Conservation (phyloP, 1,140 invertebrate species). For the Cydia amplana region DNA sequence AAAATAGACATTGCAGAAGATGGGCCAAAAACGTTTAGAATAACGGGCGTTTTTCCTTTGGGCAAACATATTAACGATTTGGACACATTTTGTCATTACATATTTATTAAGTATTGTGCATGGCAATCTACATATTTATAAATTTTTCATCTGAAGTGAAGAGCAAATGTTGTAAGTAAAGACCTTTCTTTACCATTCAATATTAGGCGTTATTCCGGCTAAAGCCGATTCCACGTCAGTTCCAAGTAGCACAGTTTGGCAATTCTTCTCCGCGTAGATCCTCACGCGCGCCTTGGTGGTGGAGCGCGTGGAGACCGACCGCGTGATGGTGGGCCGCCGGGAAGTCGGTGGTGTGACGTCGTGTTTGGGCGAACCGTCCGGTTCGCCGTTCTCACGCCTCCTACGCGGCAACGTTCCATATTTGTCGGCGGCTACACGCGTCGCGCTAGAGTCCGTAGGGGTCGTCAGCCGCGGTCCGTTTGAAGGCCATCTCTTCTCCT, state of each 20-base stretch:
- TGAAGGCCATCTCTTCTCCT: constrained; percentile 85
- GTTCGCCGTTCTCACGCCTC: constrained; percentile 78
- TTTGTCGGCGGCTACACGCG: constrained; percentile 82
- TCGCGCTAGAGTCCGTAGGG: constrained; percentile 67
- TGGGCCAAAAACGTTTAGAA: too few species aligned
- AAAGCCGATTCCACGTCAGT: constrained; percentile 86
- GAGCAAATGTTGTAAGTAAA: background rate
- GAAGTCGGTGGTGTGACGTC: constrained; percentile 71
- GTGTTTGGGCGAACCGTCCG: constrained; percentile 77
- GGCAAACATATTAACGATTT: too few species aligned
- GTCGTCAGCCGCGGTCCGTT: constrained; percentile 62
- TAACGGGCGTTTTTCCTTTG: too few species aligned
- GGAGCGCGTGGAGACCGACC: constrained; percentile 80
- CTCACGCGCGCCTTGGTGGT: constrained; percentile 80
- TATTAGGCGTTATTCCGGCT: constrained; percentile 80
- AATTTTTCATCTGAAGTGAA: too few species aligned
- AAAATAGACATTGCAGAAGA: too few species aligned
- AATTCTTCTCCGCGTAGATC: constrained; percentile 88
- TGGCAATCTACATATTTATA: too few species aligned
- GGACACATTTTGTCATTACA: too few species aligned
- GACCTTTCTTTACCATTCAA: constrained; percentile 65
- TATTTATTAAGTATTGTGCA: too few species aligned
- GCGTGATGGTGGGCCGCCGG: constrained; percentile 68
- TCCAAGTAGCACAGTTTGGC: constrained; percentile 87
- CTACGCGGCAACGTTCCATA: constrained; percentile 89